A percentile compares a stretch with the other conserved stretches of the same genome.
phyloP scores from a whole-genome alignment of 2,888 invertebrate species.

The Luffia ferchaultella region DNA sequence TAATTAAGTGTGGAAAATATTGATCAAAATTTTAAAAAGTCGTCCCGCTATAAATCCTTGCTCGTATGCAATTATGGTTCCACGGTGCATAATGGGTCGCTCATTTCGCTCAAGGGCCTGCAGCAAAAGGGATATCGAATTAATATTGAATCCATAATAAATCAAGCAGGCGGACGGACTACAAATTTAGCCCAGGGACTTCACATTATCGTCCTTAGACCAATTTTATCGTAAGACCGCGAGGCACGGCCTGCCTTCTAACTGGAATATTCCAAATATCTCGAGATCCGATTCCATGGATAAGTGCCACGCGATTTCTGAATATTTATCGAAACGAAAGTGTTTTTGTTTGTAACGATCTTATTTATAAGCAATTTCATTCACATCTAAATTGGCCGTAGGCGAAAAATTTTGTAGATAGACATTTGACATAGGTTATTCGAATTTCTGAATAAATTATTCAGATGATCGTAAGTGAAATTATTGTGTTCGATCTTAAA shows the following conservation, averaged over 20 bases:
- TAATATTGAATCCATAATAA: slow-evolving; percentile 67
- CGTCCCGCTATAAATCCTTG: no score
- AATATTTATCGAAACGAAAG: no score
- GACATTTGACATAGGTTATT: no score
- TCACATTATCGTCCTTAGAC: slow-evolving; percentile 46
- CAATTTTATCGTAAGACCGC: slow-evolving; percentile 22
- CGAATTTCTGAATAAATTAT: no score
- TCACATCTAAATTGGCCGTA: no score
- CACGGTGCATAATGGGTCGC: slow-evolving; percentile 44
- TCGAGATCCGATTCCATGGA: not conserved
- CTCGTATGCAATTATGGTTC: slow-evolving; percentile 61
- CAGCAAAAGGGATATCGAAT: slow-evolving; percentile 65
- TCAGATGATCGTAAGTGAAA: no score
- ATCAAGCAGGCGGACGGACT: slow-evolving; percentile 63
- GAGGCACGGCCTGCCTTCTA: slow-evolving; percentile 7
- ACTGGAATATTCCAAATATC: slow-evolving; percentile 7
- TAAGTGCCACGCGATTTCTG: slow-evolving; percentile 26
- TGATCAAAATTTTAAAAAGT: no score
- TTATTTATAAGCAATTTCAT: no score
- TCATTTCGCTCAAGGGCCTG: slow-evolving; percentile 50
- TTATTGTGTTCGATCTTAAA: no score
- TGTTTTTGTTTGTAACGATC: no score
- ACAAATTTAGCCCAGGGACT: slow-evolving; percentile 57
- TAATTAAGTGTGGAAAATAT: no score
- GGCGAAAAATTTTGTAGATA: no score